Percentiles rank a stretch among this genome's conserved stretches.
Conservation (phyloP, 92 coral and sea anemone species). For the Chrysogorgia sp. region DNA sequence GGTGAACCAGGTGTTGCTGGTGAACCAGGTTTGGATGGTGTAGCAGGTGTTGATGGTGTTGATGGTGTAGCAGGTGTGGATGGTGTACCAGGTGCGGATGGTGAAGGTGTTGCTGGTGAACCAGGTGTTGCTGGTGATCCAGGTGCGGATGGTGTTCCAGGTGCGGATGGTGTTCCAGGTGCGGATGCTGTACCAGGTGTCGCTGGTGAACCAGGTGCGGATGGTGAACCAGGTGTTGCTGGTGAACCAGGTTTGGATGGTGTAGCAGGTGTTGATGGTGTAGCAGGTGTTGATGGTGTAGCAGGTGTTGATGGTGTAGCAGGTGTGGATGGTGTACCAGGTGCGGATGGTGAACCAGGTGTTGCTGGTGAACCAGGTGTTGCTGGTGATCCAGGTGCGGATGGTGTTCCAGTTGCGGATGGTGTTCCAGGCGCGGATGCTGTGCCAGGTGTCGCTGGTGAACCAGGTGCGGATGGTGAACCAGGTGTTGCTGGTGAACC, state of each 20-base stretch:
- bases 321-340: not conserved
- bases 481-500: not conserved
- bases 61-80: constrained; percentile 5
- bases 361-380: not conserved
- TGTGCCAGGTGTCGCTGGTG: not conserved
- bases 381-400: not conserved
- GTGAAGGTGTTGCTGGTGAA: not conserved
- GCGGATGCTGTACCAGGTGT: too few relatives aligned
- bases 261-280: not conserved
- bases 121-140: not conserved
- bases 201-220: constrained; percentile 1
- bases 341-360: not conserved
- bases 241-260: not conserved
- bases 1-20: not conserved
- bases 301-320: not conserved
- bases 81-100: not conserved
- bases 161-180: not conserved
- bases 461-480: not conserved
- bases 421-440: not conserved
- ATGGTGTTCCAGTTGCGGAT: not conserved
- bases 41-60: not conserved
- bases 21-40: not conserved
- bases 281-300: not conserved
- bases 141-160: not conserved
- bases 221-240: not conserved